A percentile compares a stretch with the other conserved stretches of the same genome.
Conservation (phyloP, 2,888 invertebrate genomes). For the Hydropsyche betteni region DNA sequence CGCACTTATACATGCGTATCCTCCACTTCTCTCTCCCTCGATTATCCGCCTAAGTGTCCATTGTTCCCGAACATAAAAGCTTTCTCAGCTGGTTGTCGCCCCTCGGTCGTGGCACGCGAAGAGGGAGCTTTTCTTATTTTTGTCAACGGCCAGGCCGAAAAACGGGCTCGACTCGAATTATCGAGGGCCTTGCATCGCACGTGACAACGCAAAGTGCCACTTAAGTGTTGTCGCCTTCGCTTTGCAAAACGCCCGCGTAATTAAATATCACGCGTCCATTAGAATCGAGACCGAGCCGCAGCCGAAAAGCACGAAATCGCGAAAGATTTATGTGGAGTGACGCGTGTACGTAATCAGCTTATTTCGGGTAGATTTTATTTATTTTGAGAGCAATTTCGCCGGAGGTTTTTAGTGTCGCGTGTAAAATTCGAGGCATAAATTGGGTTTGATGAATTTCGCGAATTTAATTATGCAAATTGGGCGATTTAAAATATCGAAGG, state of each 20-base stretch:
- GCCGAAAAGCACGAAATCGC: too few relatives aligned
- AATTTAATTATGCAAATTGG: too few relatives aligned
- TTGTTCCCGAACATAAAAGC: conserved; percentile 31
- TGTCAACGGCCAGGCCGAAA: background rate
- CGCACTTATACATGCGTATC: too few relatives aligned
- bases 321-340: too few relatives aligned
- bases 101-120: background rate
- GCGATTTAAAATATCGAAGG: too few relatives aligned
- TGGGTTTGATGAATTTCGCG: too few relatives aligned
- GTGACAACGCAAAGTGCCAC: conserved; percentile 7
- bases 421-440: too few relatives aligned
- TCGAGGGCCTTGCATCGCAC: background rate
- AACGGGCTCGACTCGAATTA: conserved; percentile 3
- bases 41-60: conserved; percentile 24
- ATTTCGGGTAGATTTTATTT: too few relatives aligned
- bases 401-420: too few relatives aligned
- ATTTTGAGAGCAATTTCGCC: too few relatives aligned
- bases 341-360: too few relatives aligned
- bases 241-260: background rate
- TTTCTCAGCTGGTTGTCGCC: background rate
- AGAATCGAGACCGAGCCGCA: background rate
- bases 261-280: conserved; percentile 16
- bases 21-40: background rate
- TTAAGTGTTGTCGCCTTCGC: background rate
- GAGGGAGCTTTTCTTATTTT: background rate